Conservation (phyloP, 2,113 vertebrate species). For the Limanda limanda region DNA sequence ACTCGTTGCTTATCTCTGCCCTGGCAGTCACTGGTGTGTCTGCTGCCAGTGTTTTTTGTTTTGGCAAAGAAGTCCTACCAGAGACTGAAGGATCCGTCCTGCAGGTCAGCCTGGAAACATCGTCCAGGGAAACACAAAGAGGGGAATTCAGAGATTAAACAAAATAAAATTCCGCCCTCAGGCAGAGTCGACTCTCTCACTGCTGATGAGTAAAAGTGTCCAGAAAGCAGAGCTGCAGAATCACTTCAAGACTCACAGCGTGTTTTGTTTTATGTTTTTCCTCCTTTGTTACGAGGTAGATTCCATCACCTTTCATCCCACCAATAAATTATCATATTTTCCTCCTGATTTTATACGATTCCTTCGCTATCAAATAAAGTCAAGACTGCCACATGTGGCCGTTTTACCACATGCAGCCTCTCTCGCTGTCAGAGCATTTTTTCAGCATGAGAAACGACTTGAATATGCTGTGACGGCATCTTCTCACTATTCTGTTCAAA, state of each 20-base stretch:
- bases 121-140: background rate
- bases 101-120: background rate
- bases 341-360: background rate
- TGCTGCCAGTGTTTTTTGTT: background rate
- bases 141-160: background rate
- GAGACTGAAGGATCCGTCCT: background rate
- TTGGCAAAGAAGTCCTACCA: background rate
- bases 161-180: background rate
- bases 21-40: background rate
- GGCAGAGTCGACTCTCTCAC: background rate
- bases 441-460: slow-evolving; percentile 21
- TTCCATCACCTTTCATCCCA: background rate
- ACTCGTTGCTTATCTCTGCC: background rate
- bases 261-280: background rate
- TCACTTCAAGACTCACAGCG: background rate
- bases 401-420: slow-evolving; percentile 22
- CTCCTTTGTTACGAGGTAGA: background rate
- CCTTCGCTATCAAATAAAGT: background rate
- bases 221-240: background rate
- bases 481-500: slow-evolving; percentile 39
- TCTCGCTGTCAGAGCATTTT: slow-evolving; percentile 9
- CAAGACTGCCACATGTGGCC: slow-evolving; percentile 16
- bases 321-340: background rate
- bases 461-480: slow-evolving; percentile 41
- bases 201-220: background rate